Base-by-base conservation (phyloP, 2,888 invertebrate species). In the Drosophila rellima region DNA sequence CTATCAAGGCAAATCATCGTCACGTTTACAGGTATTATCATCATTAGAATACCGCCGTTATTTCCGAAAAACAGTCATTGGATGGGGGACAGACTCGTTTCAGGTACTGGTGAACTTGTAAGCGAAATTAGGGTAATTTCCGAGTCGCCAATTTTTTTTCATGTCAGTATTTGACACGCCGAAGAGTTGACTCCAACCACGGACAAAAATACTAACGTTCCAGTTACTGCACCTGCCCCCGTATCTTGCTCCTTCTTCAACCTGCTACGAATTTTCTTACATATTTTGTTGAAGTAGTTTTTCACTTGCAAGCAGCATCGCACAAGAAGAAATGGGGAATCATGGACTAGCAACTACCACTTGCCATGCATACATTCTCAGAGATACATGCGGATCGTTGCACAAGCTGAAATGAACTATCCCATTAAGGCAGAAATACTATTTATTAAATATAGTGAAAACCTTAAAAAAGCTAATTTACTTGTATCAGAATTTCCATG, bases 1-100 rank as follows among this genome's bases (percentile, higher is more conserved):
- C 51, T 86, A 80, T 77, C 71, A 68, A 50, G 52, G 63, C 68
- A 74, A 80, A 70, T 70, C 84, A 82, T 77, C 87, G 74, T 68
- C 87, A 85, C 86, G 81, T 82, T 80, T 76, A 50, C 74, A 64
- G 77, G 83, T 72, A 74, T 86, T 82, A 86, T 82, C 71, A 78
- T 55, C 66, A 44, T 33, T 13, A 60, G 60, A 62, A 23, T 56
- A 48, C 18, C 52, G 17, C 15, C 35, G 20, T 42, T 60, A 37
- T 29, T 17, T 47, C 42, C 11, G 35, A 52, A 55, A 60, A 57
- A 48, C 63, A 44, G 26, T 31, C 45, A n/a, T 40, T 45, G 63
- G 65, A 20, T 29, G 42, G 35, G 35, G 15, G 31, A 44, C 45
- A 40, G 48, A 5, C 13, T 20, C 40, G 20, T 6, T 18, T 6